These are phyloP conservation scores for Fistularia commersonii DNA, from an alignment of 2,797 vertebrate genomes.

Conservation along the genomic window DNA sequence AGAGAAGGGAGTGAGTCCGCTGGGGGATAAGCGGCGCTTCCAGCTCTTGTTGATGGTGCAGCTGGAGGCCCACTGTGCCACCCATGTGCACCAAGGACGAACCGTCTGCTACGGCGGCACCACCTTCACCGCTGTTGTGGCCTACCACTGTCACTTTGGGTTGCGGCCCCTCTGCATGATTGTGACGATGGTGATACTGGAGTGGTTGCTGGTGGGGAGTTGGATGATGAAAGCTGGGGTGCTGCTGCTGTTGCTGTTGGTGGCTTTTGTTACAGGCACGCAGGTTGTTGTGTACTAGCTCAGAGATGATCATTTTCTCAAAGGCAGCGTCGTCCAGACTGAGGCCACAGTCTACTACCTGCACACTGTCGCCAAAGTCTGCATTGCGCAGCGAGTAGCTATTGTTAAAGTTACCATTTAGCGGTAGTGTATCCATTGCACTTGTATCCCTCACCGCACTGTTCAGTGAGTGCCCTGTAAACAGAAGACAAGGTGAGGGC, in stretches of 20 bases:
- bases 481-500: constrained; percentile 66
- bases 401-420: constrained; percentile 99
- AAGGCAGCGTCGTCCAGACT: constrained; percentile 97
- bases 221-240: constrained; percentile 80
- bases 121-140: constrained; percentile 87
- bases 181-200: constrained; percentile 84
- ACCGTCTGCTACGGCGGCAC: constrained; percentile 86
- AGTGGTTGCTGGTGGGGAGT: constrained; percentile 76
- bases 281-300: constrained; percentile 99
- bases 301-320: constrained; percentile 99
- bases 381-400: constrained; percentile 97
- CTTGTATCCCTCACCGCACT: constrained; percentile 96
- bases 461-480: constrained; percentile 99
- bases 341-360: constrained; percentile 96
- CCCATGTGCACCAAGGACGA: constrained; percentile 90
- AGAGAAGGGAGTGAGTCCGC: constrained; percentile 99
- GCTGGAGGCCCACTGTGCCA: constrained; percentile 79
- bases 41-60: constrained; percentile 86
- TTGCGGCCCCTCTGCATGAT: constrained; percentile 86
- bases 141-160: constrained; percentile 83
- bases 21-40: constrained; percentile 97
- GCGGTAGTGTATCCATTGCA: constrained; percentile 99
- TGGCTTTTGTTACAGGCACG: constrained; percentile 90
- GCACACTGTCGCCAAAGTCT: constrained; percentile 90
- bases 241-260: constrained; percentile 79